A percentile compares a stretch with the other conserved stretches of the same genome.
phyloP scores from a whole-genome alignment of 1,140 invertebrate species.

The Wasmannia auropunctata region DNA sequence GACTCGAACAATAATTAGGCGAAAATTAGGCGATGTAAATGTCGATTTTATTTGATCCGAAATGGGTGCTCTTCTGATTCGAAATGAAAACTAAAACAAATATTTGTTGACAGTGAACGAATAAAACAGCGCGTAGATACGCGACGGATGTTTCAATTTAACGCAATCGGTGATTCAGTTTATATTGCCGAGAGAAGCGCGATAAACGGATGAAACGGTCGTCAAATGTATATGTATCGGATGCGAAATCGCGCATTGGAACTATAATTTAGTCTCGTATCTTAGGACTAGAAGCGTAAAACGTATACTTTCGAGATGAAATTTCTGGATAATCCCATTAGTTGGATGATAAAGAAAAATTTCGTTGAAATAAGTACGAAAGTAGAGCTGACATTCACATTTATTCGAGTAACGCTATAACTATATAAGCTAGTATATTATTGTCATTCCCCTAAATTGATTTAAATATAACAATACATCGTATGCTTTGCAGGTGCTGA shows the following conservation, averaged over 20 bases:
- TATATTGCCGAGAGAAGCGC: background rate
- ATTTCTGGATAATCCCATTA: background rate
- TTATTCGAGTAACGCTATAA: background rate
- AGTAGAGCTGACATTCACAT: background rate
- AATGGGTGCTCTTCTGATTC: background rate
- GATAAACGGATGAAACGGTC: slow-evolving; percentile 5
- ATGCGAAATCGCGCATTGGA: background rate
- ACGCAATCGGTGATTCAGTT: background rate
- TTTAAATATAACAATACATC: background rate
- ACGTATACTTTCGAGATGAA: background rate
- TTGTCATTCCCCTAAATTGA: background rate
- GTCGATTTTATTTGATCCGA: background rate
- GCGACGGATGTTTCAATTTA: background rate
- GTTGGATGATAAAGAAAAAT: background rate
- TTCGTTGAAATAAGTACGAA: background rate
- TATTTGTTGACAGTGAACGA: background rate
- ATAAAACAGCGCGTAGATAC: background rate
- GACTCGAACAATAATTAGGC: background rate
- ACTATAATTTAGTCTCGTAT: slow-evolving; percentile 12
- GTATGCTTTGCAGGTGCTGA: slow-evolving; percentile 89
- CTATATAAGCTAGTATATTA: background rate
- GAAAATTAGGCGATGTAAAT: background rate
- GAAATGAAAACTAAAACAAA: background rate
- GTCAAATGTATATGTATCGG: background rate
- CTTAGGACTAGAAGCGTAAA: background rate